These are phyloP conservation scores for Toxotes chatareus DNA, from an alignment of 2,113 vertebrate species.

Conservation along the genomic window DNA sequence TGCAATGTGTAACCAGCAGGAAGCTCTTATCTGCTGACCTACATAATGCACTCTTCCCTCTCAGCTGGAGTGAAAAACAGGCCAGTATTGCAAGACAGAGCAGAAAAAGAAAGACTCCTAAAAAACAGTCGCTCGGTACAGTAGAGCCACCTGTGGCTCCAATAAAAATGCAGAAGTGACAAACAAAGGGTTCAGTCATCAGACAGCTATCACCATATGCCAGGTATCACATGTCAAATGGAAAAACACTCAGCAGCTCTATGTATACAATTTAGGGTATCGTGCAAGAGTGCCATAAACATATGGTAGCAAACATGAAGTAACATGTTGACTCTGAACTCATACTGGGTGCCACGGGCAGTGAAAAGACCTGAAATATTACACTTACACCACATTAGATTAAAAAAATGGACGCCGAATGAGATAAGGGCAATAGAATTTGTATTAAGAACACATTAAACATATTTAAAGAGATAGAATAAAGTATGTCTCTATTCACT, in stretches of 20 bases:
- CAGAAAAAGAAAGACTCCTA: slow-evolving; percentile 10
- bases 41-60: slow-evolving; percentile 76
- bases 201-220: slow-evolving; percentile 44
- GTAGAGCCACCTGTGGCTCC: slow-evolving; percentile 72
- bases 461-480: neutral
- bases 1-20: slow-evolving; percentile 79
- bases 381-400: neutral
- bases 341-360: neutral
- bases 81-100: slow-evolving; percentile 59
- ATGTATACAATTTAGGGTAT: neutral
- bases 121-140: neutral
- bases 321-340: slow-evolving; percentile 4
- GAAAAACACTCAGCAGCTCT: slow-evolving; percentile 58
- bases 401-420: neutral
- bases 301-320: slow-evolving; percentile 12
- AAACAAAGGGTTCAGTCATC: slow-evolving; percentile 65
- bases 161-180: slow-evolving; percentile 41
- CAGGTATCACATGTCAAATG: slow-evolving; percentile 52
- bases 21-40: slow-evolving; percentile 81
- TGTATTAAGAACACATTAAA: neutral
- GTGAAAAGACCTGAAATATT: neutral
- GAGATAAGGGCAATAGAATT: neutral
- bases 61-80: slow-evolving; percentile 62
- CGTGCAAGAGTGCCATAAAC: neutral
- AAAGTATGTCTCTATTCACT: neutral